phyloP scores from a whole-genome alignment of 2,797 vertebrate species.

The Enteromius paludinosus region DNA sequence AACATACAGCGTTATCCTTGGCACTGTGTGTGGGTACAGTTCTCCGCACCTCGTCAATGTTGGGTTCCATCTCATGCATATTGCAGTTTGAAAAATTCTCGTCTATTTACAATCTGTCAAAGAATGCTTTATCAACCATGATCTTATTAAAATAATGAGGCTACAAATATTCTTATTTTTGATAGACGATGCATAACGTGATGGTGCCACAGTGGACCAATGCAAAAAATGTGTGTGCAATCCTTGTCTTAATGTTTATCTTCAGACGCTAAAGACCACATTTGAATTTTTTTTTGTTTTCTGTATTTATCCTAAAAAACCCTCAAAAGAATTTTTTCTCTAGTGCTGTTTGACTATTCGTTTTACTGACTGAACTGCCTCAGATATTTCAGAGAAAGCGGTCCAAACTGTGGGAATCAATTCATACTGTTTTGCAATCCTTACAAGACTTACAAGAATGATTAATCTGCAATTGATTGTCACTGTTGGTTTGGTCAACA shows the following conservation, averaged over 20 bases:
- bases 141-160: conserved; percentile 22
- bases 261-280: neutral
- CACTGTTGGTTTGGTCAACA: neutral
- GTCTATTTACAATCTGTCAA: neutral
- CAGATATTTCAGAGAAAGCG: neutral
- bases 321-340: neutral
- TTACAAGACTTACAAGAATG: neutral
- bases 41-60: neutral
- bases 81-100: neutral
- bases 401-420: neutral
- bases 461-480: neutral
- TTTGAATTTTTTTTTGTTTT: neutral
- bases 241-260: neutral
- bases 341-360: neutral
- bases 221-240: neutral
- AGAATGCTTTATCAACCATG: conserved; percentile 20
- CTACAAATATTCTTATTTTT: conserved; percentile 20
- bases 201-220: neutral
- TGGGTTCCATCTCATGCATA: neutral
- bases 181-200: neutral
- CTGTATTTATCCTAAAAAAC: neutral
- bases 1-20: neutral
- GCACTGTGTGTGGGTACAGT: neutral
- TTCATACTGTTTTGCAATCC: neutral
- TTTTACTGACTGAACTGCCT: neutral